Evolutionary conservation across 2,113 vertebrate genomes (phyloP).

Genomic region (Coptodon rendalli): DNA sequence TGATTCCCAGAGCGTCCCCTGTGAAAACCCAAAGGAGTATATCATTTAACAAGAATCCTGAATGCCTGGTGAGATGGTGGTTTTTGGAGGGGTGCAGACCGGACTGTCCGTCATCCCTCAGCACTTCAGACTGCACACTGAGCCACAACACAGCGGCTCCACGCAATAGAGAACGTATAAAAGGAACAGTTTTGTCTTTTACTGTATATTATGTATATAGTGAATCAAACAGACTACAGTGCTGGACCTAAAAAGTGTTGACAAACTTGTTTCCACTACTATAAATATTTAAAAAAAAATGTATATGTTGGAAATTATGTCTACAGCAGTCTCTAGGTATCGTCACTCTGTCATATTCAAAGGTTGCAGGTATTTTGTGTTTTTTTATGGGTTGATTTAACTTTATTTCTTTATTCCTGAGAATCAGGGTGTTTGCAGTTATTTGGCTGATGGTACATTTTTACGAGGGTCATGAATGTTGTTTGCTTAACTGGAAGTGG

Average conservation of each 20-base stretch:
- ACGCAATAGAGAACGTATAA: neutral
- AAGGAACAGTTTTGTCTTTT: neutral
- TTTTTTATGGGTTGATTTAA: neutral
- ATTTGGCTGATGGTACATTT: neutral
- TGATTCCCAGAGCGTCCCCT: slow-evolving; percentile 73
- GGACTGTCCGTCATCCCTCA: slow-evolving; percentile 3
- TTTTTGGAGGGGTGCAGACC: slow-evolving; percentile 1
- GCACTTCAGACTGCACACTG: slow-evolving; percentile 32
- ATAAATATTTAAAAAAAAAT: slow-evolving; percentile 56
- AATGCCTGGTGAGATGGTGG: neutral
- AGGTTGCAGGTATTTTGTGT: neutral
- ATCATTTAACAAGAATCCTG: slow-evolving; percentile 76
- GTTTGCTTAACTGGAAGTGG: neutral
- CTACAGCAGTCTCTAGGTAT: slow-evolving; percentile 17
- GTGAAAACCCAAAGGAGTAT: slow-evolving; percentile 88
- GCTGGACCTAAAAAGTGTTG: slow-evolving; percentile 22
- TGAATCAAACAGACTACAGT: slow-evolving; percentile 3
- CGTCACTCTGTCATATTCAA: neutral
- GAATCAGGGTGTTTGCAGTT: neutral
- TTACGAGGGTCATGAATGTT: neutral
- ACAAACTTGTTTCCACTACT: slow-evolving; percentile 35
- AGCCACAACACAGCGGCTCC: neutral
- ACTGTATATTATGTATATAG: slow-evolving; percentile 22
- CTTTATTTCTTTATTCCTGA: neutral
- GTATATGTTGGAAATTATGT: slow-evolving; percentile 41